Evolutionary conservation across 1,140 invertebrate species (phyloP).

Genomic region (Drosophila eugracilis): DNA sequence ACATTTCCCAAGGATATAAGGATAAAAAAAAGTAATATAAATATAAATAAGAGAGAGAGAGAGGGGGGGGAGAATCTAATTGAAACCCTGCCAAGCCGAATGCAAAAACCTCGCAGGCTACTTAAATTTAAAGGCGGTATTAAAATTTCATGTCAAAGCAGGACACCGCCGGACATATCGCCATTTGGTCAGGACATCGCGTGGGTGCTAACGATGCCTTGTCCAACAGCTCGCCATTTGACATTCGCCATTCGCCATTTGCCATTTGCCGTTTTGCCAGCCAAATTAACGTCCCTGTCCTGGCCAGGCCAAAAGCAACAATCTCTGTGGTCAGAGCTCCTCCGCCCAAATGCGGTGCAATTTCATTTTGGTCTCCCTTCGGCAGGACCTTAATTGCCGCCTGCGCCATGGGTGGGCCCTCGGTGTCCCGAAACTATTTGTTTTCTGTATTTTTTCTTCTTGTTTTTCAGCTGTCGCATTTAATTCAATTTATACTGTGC

Average conservation of each 20-base stretch:
- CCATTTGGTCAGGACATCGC: conserved; percentile 28
- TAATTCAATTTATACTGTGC: conserved; percentile 38
- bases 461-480: conserved; percentile 30
- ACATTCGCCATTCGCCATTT: conserved; percentile 51
- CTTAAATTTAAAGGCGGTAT: conserved; percentile 72
- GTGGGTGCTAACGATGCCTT: conserved; percentile 64
- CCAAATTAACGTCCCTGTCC: conserved; percentile 53
- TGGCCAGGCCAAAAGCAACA: conserved; percentile 24
- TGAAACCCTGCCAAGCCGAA: conserved; percentile 66
- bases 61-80: conserved; percentile 36
- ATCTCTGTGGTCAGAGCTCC: conserved; percentile 39
- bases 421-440: conserved; percentile 31
- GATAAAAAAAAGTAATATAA: conserved; percentile 63
- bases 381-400: conserved; percentile 42
- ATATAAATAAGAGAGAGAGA: conserved; percentile 48
- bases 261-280: conserved; percentile 42
- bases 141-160: conserved; percentile 67
- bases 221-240: conserved; percentile 42
- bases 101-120: conserved; percentile 50
- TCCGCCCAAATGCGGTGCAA: conserved; percentile 13
- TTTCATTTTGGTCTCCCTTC: conserved; percentile 16
- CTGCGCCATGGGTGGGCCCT: conserved; percentile 16
- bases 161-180: conserved; percentile 37
- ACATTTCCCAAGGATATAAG: conserved; percentile 53
- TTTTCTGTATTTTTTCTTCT: conserved; percentile 30